Evolutionary conservation across 2,797 vertebrate genomes (phyloP), one percentile per base, ranked within the genome.

Genomic region (Microcaecilia unicolor): DNA sequence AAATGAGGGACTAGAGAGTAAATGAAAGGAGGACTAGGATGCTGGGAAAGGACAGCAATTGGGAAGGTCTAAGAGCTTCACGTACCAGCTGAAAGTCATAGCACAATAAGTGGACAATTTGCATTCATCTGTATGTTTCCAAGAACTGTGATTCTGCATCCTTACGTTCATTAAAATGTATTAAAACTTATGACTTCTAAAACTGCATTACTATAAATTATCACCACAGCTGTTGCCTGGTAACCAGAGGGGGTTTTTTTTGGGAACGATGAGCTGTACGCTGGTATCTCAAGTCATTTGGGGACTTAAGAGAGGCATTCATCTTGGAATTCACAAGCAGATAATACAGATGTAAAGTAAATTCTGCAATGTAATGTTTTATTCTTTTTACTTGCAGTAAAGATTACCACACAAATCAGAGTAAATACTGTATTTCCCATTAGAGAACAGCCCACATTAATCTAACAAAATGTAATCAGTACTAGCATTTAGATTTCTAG

Each of bases 171-270:
- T 62, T 67, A 69, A 64, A 62, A 64, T 59, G 55, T 53, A 61
- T 58, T n/a, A 64, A 60, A 75, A 72, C 64, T 47, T 15, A 62
- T 52, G 70, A 61, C 71, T 76, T 78, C 46, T 58, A 48, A 69
- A 71, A 62, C 55, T 62, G 56, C 34, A 55, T 56, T 64, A 55
- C 37, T 28, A 54, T 55, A 70, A 70, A 69, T 69, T 49, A 71
- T 60, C 55, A 64, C 37, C 23, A 60, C 31, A 29, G 30, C 3
- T 10, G 74, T 75, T 76, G 72, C 78, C 18, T 81, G 70, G 78
- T 74, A 83, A 82, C 80, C 44, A 17, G 32, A 62, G 64, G 18
- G 44, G 57, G 36, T 8, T 17, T 39, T 42, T 44, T 44, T 72
- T 73, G 64, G 64, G 52, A 76, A 63, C 47, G 61, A 63, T 41